phyloP scores from a whole-genome alignment of 2,888 invertebrate genomes.

The Hipparchia sbordonii region DNA sequence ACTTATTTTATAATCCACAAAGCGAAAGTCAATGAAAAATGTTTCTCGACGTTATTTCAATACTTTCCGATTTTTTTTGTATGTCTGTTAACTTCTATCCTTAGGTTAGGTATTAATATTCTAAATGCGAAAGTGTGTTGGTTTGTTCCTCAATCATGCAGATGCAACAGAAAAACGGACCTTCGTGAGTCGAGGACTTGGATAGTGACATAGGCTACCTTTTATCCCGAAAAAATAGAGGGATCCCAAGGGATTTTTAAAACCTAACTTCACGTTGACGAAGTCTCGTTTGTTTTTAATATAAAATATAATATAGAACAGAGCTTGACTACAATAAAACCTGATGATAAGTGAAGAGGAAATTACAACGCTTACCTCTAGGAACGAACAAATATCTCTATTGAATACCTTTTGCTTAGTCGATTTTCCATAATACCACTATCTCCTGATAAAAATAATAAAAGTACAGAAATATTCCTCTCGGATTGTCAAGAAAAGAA shows the following conservation, averaged over 20 bases:
- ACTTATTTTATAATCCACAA: neutral
- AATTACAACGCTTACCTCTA: neutral
- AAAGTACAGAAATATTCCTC: neutral
- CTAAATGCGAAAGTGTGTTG: neutral
- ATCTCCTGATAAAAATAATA: neutral
- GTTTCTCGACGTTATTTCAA: neutral
- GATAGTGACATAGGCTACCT: no score
- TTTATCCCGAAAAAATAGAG: no score
- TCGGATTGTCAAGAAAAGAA: conserved; percentile 11
- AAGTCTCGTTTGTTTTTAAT: no score
- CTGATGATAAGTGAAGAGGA: no score
- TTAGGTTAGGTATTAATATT: neutral
- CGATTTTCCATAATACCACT: neutral
- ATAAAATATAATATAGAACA: no score
- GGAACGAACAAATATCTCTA: neutral
- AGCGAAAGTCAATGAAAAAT: neutral
- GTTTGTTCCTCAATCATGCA: no score
- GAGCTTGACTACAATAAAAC: no score
- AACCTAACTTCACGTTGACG: no score
- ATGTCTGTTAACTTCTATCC: neutral
- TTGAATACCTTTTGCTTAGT: neutral
- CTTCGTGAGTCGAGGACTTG: no score
- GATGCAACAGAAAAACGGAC: no score
- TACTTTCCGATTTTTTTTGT: neutral
- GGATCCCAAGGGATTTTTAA: no score